Percentiles rank a stretch among this genome's conserved stretches.
phyloP scores from a whole-genome alignment of 2,113 vertebrate species.

The Columba janthina region DNA sequence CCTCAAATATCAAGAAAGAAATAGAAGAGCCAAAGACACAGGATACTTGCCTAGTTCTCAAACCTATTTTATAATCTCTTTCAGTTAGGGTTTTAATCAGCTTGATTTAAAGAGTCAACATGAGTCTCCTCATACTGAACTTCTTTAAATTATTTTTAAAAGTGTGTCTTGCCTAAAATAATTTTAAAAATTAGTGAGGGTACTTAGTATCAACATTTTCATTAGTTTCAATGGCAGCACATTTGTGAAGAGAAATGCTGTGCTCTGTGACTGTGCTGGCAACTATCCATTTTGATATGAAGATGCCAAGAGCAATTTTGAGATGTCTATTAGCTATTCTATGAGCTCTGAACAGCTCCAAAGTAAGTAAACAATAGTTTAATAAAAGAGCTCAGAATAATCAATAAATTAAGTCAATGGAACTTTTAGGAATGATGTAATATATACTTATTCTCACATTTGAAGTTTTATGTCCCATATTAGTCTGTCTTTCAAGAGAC shows the following conservation, averaged over 20 bases:
- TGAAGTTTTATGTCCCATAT: neutral
- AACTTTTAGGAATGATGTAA: neutral
- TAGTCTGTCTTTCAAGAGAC: neutral
- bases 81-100: neutral
- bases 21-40: neutral
- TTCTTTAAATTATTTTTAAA: neutral
- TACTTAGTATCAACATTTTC: neutral
- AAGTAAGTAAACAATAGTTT: neutral
- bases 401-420: neutral
- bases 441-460: neutral
- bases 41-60: neutral
- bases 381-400: neutral
- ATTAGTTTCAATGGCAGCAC: neutral
- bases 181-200: neutral
- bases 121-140: neutral
- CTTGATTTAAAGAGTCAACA: neutral
- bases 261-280: neutral
- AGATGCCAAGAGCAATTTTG: neutral
- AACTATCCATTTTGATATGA: neutral
- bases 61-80: neutral
- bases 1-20: neutral
- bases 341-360: neutral
- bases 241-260: neutral
- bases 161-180: neutral
- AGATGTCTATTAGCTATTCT: neutral